Evolutionary conservation across 2,113 vertebrate genomes (phyloP).

Genomic region (Campylorhamphus procurvoides): DNA sequence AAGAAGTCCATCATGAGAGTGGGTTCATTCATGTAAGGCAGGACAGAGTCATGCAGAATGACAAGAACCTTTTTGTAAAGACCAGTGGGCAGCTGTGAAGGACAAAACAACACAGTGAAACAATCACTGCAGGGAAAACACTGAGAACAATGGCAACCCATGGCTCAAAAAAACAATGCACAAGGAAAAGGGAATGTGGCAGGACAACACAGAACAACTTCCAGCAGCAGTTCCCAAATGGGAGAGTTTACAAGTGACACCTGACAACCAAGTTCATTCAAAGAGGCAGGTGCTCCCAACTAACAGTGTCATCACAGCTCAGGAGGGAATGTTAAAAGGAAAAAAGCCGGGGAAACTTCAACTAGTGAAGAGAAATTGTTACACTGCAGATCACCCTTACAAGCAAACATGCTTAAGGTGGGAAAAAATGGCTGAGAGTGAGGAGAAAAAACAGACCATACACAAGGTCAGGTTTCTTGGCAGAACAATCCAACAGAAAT

Average conservation of each 20-base stretch:
- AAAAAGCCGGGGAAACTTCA: not conserved
- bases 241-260: not conserved
- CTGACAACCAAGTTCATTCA: not conserved
- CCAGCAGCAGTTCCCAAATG: not conserved
- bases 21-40: conserved; percentile 92
- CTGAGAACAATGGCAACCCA: not conserved
- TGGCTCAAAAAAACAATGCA: not conserved
- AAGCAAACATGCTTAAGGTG: not conserved
- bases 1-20: conserved; percentile 94
- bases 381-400: not conserved
- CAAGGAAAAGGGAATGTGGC: not conserved
- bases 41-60: conserved; percentile 88
- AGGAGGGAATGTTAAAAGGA: not conserved
- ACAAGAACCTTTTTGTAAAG: conserved; percentile 93
- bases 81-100: conserved; percentile 81
- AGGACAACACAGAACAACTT: not conserved
- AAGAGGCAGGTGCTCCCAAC: not conserved
- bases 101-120: not conserved
- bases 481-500: not conserved
- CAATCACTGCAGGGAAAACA: not conserved
- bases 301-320: not conserved
- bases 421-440: not conserved
- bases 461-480: not conserved
- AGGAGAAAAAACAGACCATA: not conserved
- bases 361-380: not conserved